Evolutionary conservation across 2,888 invertebrate species (phyloP), one percentile per base, ranked within the genome.

Genomic region (Drosophila nigricruria): DNA sequence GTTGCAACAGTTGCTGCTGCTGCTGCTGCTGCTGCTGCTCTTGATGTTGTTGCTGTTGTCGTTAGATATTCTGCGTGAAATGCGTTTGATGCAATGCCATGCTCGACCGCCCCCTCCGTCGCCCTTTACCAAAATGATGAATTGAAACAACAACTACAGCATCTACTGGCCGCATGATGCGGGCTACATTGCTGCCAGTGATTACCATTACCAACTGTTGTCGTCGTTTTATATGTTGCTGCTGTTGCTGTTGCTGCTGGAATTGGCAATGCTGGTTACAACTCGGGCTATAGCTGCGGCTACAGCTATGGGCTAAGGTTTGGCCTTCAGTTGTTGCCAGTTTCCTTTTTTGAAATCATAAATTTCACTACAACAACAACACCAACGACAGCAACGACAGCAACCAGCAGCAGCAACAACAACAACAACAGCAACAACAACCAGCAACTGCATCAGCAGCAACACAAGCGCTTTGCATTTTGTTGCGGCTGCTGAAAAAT

Each of bases 401-500:
- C n/a, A 9, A 30, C 10, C 71, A 56, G 8, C 47, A 58, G 4
- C 53, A 71, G 2, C 38, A 49, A 6, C 59, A 61, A 6, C 30
- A 47, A 3, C 49, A 30, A 1, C 30, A 27, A 1, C 47, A 49
- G 1, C 49, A 47, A 23, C 53, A 57, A 10, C 63, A 60, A 12
- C n/a, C 9, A 12, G 18, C 9, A 47, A n/a, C 47, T 23, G 49
- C 49, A 49, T 6, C 70, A 59, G 30, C 57, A 57, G 49, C 60
- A 68, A 38, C 34, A 60, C 63, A 64, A 72, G 27, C 58, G 69
- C 73, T 78, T 64, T 78, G 78, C 68, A 78, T 76, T 76, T 73
- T 64, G 79, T 60, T 70, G 69, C 54, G 79, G 70, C 77, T 72
- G 67, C 23, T 77, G 77, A 64, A 68, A 72, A 77, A 76, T 77